These are phyloP conservation scores for Heteropelma amictum DNA, from an alignment of 2,888 invertebrate genomes.

Conservation along the genomic window DNA sequence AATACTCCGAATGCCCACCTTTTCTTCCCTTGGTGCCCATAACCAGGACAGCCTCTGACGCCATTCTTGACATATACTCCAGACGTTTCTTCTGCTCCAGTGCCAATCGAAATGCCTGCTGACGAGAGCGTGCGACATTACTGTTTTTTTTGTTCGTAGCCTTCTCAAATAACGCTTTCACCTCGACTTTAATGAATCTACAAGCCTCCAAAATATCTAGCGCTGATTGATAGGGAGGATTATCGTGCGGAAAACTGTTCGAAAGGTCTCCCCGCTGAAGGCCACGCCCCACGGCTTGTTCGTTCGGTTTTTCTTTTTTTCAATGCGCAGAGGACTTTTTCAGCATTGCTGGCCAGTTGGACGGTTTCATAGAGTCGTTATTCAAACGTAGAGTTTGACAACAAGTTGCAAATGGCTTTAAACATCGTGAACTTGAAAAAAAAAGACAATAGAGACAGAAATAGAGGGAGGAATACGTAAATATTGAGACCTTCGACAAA, in stretches of 20 bases:
- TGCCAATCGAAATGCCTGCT: slow-evolving; percentile 65
- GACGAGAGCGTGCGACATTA: background rate
- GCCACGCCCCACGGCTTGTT: no score
- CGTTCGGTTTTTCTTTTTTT: no score
- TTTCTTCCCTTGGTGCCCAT: slow-evolving; percentile 76
- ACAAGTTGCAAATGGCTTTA: background rate
- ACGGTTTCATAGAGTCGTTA: background rate
- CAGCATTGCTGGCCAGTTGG: no score
- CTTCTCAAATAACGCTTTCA: no score
- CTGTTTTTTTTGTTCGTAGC: background rate
- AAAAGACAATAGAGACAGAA: slow-evolving; percentile 11
- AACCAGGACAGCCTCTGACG: slow-evolving; percentile 74
- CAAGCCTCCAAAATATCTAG: no score
- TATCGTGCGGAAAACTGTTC: no score
- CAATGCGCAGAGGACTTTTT: no score
- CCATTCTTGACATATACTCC: slow-evolving; percentile 75
- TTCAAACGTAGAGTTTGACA: background rate
- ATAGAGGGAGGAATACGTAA: slow-evolving; percentile 25
- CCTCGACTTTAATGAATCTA: no score
- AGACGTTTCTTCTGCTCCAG: slow-evolving; percentile 72
- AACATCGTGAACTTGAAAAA: background rate
- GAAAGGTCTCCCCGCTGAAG: no score
- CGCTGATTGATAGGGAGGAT: no score
- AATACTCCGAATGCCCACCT: slow-evolving; percentile 62
- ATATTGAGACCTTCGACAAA: slow-evolving; percentile 70